These are phyloP conservation scores for Poecile atricapillus DNA, from an alignment of 2,113 vertebrate species.

Conservation along the genomic window DNA sequence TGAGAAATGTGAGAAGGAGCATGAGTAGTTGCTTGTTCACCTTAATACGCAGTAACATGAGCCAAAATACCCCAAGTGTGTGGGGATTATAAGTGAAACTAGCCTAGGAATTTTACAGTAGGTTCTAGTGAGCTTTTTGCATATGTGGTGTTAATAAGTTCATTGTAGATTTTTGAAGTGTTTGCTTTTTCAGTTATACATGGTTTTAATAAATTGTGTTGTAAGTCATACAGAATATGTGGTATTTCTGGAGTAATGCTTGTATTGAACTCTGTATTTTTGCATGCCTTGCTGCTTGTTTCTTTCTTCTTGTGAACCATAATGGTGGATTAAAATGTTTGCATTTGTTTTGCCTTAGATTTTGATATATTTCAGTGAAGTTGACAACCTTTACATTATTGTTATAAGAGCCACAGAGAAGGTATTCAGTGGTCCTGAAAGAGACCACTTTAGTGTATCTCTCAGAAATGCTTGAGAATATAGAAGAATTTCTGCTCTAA, in stretches of 20 bases:
- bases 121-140: neutral
- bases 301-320: neutral
- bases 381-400: neutral
- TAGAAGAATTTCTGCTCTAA: slow-evolving; percentile 43
- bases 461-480: slow-evolving; percentile 16
- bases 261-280: neutral
- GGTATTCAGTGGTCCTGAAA: neutral
- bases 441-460: neutral
- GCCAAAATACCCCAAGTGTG: neutral
- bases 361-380: slow-evolving; percentile 27
- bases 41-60: neutral
- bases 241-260: neutral
- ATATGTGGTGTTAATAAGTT: neutral
- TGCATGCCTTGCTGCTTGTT: neutral
- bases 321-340: neutral
- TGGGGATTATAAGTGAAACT: neutral
- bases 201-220: neutral
- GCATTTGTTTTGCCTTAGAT: slow-evolving; percentile 14
- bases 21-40: neutral
- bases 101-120: neutral
- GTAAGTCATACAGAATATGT: neutral
- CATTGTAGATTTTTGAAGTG: neutral
- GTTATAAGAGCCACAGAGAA: neutral
- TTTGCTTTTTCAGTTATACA: neutral
- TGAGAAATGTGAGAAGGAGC: neutral